Evolutionary conservation across 2,797 vertebrate genomes (phyloP).

Genomic region (Bufotes viridis): DNA sequence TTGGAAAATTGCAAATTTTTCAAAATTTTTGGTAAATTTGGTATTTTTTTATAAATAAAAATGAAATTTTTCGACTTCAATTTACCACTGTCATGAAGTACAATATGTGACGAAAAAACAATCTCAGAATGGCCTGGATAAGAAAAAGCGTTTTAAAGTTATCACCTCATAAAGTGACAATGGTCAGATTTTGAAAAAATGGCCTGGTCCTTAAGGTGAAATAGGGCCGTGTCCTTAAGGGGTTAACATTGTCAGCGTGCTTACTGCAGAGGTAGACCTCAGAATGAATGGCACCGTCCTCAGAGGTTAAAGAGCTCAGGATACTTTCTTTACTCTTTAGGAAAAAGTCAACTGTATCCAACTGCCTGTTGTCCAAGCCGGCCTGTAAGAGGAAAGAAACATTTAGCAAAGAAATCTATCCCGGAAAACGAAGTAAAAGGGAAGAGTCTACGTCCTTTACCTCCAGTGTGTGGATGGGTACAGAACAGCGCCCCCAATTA

Average conservation of each 20-base stretch:
- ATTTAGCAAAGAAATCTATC: not conserved
- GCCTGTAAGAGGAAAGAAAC: conserved; percentile 74
- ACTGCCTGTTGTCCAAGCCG: conserved; percentile 92
- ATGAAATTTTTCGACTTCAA: too few relatives aligned
- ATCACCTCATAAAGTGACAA: too few relatives aligned
- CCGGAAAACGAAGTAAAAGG: not conserved
- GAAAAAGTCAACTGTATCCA: conserved; percentile 95
- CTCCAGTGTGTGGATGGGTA: conserved; percentile 90
- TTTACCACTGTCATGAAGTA: too few relatives aligned
- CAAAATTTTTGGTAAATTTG: too few relatives aligned
- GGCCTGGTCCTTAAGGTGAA: too few relatives aligned
- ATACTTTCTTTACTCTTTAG: conserved; percentile 92
- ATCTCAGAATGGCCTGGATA: too few relatives aligned
- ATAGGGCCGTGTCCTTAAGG: too few relatives aligned
- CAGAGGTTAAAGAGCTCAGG: conserved; percentile 73
- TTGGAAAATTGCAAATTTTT: too few relatives aligned
- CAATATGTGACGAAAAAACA: too few relatives aligned
- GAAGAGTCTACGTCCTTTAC: conserved; percentile 70
- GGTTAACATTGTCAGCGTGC: not conserved
- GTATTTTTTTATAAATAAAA: too few relatives aligned
- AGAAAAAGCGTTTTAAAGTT: too few relatives aligned
- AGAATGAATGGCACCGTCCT: conserved; percentile 62
- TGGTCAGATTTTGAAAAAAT: too few relatives aligned
- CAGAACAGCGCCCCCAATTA: conserved; percentile 91
- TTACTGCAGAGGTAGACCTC: conserved; percentile 59